phyloP scores from a whole-genome alignment of 2,797 vertebrate species.

The Sebastes steindachneri region DNA sequence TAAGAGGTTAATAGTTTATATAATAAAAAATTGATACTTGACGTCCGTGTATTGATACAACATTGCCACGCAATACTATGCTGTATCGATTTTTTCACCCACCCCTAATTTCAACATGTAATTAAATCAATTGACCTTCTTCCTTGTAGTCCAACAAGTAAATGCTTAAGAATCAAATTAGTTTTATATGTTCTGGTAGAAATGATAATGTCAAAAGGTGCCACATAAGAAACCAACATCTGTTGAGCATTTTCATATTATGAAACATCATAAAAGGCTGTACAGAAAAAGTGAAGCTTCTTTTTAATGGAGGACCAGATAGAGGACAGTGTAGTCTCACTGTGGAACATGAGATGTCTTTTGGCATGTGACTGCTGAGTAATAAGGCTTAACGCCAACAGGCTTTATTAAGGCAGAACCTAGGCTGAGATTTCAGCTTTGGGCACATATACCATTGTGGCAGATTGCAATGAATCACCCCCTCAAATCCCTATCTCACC shows the following conservation, averaged over 20 bases:
- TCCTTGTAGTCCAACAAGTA: neutral
- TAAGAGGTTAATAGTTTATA: too few species aligned
- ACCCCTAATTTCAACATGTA: neutral
- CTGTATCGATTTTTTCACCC: too few species aligned
- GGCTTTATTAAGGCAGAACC: slow-evolving; percentile 76
- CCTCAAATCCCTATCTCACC: slow-evolving; percentile 70
- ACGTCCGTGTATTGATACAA: too few species aligned
- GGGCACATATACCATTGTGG: slow-evolving; percentile 69
- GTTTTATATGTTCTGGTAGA: neutral
- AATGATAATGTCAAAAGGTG: slow-evolving; percentile 7
- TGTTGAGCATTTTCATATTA: slow-evolving; percentile 1
- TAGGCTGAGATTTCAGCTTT: slow-evolving; percentile 69
- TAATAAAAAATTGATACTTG: too few species aligned
- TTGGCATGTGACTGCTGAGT: slow-evolving; percentile 74
- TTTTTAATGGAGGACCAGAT: slow-evolving; percentile 23
- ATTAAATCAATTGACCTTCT: neutral
- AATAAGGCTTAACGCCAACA: slow-evolving; percentile 69
- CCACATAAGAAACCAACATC: neutral
- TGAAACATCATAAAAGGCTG: neutral
- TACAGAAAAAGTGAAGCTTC: neutral
- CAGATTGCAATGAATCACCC: slow-evolving; percentile 80
- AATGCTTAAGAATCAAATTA: neutral
- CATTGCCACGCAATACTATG: too few species aligned
- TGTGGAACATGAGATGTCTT: slow-evolving; percentile 59
- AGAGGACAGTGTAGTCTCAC: slow-evolving; percentile 33